Conservation (phyloP, 1,140 invertebrate genomes). For the Cephus cinctus region DNA sequence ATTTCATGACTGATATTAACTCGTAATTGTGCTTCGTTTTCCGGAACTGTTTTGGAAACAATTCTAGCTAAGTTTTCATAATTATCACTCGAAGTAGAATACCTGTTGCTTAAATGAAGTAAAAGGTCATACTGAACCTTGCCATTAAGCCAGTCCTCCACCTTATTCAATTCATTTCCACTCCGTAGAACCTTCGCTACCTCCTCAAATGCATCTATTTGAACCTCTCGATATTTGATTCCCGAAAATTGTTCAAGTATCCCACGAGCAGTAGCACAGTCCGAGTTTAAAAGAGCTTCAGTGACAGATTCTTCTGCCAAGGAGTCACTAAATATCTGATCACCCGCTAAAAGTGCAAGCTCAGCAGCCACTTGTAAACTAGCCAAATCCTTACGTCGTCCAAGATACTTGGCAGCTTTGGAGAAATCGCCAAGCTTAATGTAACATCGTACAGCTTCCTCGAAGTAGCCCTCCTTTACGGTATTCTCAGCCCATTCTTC, state of each 20-base stretch:
- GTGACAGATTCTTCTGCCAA: conserved; percentile 38
- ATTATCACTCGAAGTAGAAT: not conserved
- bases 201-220: conserved; percentile 28
- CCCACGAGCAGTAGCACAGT: conserved; percentile 24
- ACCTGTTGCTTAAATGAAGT: not conserved
- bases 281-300: conserved; percentile 23
- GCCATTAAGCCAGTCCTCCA: conserved; percentile 26
- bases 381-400: conserved; percentile 29
- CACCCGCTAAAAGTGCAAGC: conserved; percentile 33
- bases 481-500: conserved; percentile 56
- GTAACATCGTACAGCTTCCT: conserved; percentile 62
- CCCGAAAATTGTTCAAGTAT: conserved; percentile 32
- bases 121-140: conserved; percentile 1
- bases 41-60: not conserved
- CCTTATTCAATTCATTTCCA: no score
- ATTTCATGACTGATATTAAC: conserved; percentile 36
- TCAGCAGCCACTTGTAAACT: conserved; percentile 37
- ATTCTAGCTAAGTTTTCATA: conserved; percentile 10
- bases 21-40: conserved; percentile 23
- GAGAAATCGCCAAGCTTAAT: conserved; percentile 35
- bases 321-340: conserved; percentile 28
- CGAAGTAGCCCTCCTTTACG: conserved; percentile 53
- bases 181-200: no score
- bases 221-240: conserved; percentile 31
- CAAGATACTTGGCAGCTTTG: conserved; percentile 38